These are phyloP conservation scores for Myripristis jacobus DNA, from an alignment of 2,797 vertebrate genomes.

Conservation along the genomic window DNA sequence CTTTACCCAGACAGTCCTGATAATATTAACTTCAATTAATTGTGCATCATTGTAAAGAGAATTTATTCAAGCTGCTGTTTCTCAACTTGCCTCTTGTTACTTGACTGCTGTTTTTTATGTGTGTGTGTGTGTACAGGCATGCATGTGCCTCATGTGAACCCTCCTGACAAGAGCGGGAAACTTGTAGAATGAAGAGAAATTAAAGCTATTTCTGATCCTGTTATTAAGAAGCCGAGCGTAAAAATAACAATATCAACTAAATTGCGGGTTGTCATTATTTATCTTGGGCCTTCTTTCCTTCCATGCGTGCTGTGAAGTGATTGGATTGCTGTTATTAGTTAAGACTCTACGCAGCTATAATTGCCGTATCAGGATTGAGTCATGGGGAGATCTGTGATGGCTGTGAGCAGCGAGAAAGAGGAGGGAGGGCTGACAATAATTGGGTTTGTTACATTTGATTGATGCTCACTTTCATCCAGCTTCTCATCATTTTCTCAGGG, in stretches of 20 bases:
- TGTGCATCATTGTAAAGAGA: not conserved
- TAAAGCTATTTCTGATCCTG: conserved; percentile 52
- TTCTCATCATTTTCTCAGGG: conserved; percentile 75
- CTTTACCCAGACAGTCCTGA: not conserved
- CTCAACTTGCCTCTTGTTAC: not conserved
- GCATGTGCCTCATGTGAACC: not conserved
- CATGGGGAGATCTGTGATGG: conserved; percentile 71
- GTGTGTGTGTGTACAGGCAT: not conserved
- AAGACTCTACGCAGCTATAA: conserved; percentile 75
- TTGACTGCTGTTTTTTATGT: not conserved
- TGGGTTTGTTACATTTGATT: conserved; percentile 80
- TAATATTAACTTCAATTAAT: not conserved
- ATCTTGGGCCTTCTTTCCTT: conserved; percentile 62
- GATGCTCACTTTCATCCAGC: conserved; percentile 75
- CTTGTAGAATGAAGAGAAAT: conserved; percentile 30
- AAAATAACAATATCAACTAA: conserved; percentile 75
- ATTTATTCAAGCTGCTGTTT: not conserved
- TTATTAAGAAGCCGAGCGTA: conserved; percentile 56
- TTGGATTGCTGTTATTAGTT: conserved; percentile 81
- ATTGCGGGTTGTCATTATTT: conserved; percentile 77
- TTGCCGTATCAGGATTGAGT: conserved; percentile 78
- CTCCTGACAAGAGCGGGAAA: conserved; percentile 17
- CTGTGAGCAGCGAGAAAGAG: conserved; percentile 63
- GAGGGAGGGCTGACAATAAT: conserved; percentile 76
- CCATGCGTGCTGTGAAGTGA: conserved; percentile 67